phyloP scores from a whole-genome alignment of 1,140 invertebrate species.

The Pectinophora gossypiella region DNA sequence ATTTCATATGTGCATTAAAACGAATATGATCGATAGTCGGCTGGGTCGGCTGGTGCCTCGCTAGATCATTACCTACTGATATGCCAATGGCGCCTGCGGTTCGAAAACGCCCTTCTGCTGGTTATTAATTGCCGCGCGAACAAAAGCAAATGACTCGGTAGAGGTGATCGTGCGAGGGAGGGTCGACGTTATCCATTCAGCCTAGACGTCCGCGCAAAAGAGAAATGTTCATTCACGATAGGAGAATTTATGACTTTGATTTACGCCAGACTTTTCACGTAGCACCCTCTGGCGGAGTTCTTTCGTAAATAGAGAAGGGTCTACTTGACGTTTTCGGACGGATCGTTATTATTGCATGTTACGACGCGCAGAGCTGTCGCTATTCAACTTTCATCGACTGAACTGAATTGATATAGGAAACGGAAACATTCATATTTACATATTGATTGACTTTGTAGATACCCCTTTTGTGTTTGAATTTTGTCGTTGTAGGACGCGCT shows the following conservation, averaged over 20 bases:
- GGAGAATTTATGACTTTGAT: conserved; percentile 69
- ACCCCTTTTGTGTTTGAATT: background rate
- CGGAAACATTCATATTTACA: conserved; percentile 51
- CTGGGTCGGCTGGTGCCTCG: conserved; percentile 28
- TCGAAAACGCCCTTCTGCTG: conserved; percentile 59
- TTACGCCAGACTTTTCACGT: conserved; percentile 63
- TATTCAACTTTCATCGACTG: conserved; percentile 49
- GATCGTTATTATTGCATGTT: conserved; percentile 57
- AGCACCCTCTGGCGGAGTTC: conserved; percentile 33
- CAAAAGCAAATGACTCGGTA: conserved; percentile 73
- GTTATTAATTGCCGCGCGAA: conserved; percentile 71
- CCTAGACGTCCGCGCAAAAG: conserved; percentile 60
- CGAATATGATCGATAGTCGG: conserved; percentile 49
- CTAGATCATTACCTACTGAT: conserved; percentile 58
- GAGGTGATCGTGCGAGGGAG: conserved; percentile 65
- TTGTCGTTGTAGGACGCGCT: background rate
- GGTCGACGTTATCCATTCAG: conserved; percentile 68
- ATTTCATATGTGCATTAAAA: conserved; percentile 33
- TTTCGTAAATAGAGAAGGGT: conserved; percentile 58
- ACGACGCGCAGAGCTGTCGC: conserved; percentile 44
- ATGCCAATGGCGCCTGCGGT: conserved; percentile 55
- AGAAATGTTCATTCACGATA: conserved; percentile 73
- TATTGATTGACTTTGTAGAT: conserved; percentile 19
- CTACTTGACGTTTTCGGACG: conserved; percentile 49
- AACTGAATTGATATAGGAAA: conserved; percentile 51